phyloP scores from a whole-genome alignment of 92 coral and sea anemone genomes.

The Porites rus region DNA sequence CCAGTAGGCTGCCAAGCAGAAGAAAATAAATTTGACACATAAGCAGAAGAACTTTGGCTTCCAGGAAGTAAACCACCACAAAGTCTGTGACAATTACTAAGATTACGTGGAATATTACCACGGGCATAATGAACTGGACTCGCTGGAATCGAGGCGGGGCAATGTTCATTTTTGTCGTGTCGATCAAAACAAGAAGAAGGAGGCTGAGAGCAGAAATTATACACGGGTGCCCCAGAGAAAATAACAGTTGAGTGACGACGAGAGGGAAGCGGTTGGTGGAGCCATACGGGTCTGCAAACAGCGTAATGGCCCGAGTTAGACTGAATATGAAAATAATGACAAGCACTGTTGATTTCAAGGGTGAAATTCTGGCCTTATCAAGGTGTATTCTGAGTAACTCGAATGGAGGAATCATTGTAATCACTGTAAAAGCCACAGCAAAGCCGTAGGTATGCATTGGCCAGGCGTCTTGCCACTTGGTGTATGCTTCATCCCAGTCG shows the following conservation, averaged over 20 bases:
- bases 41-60: conserved; percentile 87
- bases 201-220: conserved; percentile 86
- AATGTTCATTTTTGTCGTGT: conserved; percentile 94
- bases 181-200: conserved; percentile 89
- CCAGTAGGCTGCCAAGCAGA: conserved; percentile 66
- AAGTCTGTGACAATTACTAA: conserved; percentile 84
- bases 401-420: conserved; percentile 64
- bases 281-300: conserved; percentile 86
- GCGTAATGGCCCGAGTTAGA: conserved; percentile 75
- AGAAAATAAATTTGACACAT: conserved; percentile 83
- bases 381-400: conserved; percentile 74
- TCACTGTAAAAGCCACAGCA: conserved; percentile 62
- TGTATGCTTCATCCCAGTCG: conserved; percentile 82
- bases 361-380: conserved; percentile 60
- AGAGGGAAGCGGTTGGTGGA: conserved; percentile 64
- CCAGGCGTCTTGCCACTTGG: conserved; percentile 92
- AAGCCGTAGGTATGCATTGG: conserved; percentile 89
- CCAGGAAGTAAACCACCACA: conserved; percentile 73
- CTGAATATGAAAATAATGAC: conserved; percentile 74
- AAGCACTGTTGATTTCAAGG: conserved; percentile 77
- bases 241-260: conserved; percentile 64
- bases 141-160: conserved; percentile 97
- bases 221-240: conserved; percentile 94
- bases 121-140: conserved; percentile 70
- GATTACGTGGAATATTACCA: conserved; percentile 76